These are phyloP conservation scores for Mesorhabditis spiculigera DNA, from an alignment of 2,888 invertebrate species.

Conservation along the genomic window DNA sequence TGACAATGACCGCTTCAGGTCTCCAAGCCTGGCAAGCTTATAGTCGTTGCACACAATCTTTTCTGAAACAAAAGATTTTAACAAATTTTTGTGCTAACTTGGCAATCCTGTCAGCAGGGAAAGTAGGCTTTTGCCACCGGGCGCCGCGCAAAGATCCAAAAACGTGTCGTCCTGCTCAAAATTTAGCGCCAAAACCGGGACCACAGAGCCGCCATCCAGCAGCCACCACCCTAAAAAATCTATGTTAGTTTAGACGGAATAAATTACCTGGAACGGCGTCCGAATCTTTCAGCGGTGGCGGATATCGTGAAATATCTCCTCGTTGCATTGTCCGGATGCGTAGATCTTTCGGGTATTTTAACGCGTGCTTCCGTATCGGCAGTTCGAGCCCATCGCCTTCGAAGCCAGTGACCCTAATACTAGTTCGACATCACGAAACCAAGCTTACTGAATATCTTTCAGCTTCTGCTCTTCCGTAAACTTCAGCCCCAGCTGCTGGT, in stretches of 20 bases:
- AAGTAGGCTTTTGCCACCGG: slow-evolving; percentile 86
- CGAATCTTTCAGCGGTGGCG: slow-evolving; percentile 65
- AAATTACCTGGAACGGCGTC: slow-evolving; percentile 37
- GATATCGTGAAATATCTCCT: slow-evolving; percentile 73
- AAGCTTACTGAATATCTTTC: neutral
- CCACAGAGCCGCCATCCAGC: slow-evolving; percentile 83
- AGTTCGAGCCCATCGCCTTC: slow-evolving; percentile 30
- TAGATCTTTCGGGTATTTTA: slow-evolving; percentile 31
- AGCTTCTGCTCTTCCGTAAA: slow-evolving; percentile 6
- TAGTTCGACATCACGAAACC: neutral
- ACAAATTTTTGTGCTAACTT: slow-evolving; percentile 42
- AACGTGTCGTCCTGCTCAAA: slow-evolving; percentile 68
- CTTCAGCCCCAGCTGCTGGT: slow-evolving; percentile 21
- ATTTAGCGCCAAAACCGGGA: slow-evolving; percentile 83
- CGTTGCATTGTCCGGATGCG: slow-evolving; percentile 56
- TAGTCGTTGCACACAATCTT: slow-evolving; percentile 77
- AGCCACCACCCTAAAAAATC: slow-evolving; percentile 62
- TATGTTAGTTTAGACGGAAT: slow-evolving; percentile 8
- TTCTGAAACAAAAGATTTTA: slow-evolving; percentile 57
- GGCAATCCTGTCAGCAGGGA: slow-evolving; percentile 80
- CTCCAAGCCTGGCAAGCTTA: slow-evolving; percentile 69
- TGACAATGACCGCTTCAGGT: slow-evolving; percentile 67
- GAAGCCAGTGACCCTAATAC: slow-evolving; percentile 28
- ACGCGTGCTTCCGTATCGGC: slow-evolving; percentile 27
- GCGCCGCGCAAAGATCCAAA: slow-evolving; percentile 89